A percentile compares a stretch with the other conserved stretches of the same genome.
These are phyloP conservation scores for Bergia puertoricense DNA, from an alignment of 92 coral and sea anemone genomes.

Conservation along the genomic window DNA sequence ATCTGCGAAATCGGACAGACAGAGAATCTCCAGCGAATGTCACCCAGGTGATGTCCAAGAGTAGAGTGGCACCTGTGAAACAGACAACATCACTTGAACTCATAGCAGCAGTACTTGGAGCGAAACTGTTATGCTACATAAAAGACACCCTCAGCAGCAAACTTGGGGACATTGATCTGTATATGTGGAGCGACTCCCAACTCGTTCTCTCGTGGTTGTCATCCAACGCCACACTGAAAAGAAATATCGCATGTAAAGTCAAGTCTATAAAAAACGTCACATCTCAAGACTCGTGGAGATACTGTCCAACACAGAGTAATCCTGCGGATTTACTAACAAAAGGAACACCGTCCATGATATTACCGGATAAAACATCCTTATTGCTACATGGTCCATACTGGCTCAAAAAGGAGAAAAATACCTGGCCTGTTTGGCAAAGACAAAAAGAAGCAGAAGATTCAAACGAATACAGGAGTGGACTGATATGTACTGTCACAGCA, in stretches of 20 bases:
- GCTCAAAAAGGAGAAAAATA: slow-evolving; percentile 24
- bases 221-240: slow-evolving; percentile 15
- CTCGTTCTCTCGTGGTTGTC: slow-evolving; percentile 32
- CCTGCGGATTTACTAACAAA: slow-evolving; percentile 65
- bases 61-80: slow-evolving; percentile 46
- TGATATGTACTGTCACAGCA: slow-evolving; percentile 23
- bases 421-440: not conserved
- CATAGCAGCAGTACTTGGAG: slow-evolving; percentile 50
- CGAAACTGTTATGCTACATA: slow-evolving; percentile 38
- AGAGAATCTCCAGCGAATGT: too few species aligned
- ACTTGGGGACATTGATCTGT: not conserved
- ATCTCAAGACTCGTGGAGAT: slow-evolving; percentile 28
- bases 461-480: slow-evolving; percentile 5
- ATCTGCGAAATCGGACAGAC: too few species aligned
- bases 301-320: slow-evolving; percentile 50
- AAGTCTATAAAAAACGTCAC: slow-evolving; percentile 29
- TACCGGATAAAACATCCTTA: slow-evolving; percentile 17
- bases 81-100: slow-evolving; percentile 43
- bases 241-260: slow-evolving; percentile 32
- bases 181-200: slow-evolving; percentile 40
- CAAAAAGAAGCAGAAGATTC: slow-evolving; percentile 23
- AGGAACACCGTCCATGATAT: slow-evolving; percentile 37
- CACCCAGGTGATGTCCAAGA: slow-evolving; percentile 29
- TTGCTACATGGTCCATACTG: slow-evolving; percentile 47
- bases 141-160: not conserved